Evolutionary conservation across 2,888 invertebrate genomes (phyloP).

Genomic region (Mamestra brassicae): DNA sequence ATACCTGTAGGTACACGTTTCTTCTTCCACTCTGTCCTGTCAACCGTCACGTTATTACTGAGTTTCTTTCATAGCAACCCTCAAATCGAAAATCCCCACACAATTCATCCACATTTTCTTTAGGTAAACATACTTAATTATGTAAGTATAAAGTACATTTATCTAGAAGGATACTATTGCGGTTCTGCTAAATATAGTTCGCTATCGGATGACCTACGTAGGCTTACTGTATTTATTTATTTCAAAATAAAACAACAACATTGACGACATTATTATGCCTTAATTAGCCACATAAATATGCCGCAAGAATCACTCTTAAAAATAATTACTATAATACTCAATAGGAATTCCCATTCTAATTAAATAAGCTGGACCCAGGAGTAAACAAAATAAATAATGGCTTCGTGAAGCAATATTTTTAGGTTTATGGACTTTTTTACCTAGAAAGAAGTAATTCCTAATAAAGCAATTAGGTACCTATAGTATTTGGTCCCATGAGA

Average conservation of each 20-base stretch:
- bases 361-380: conserved; percentile 23
- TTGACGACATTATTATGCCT: conserved; percentile 27
- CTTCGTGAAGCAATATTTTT: conserved; percentile 15
- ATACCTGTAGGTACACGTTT: no score
- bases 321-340: conserved; percentile 38
- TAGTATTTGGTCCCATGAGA: conserved; percentile 4
- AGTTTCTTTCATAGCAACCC: no score
- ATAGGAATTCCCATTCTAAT: conserved; percentile 48
- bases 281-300: conserved; percentile 37
- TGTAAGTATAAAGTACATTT: conserved; percentile 1
- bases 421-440: neutral
- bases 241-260: conserved; percentile 35
- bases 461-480: neutral
- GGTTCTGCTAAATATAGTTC: conserved; percentile 48
- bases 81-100: no score
- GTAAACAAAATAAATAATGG: conserved; percentile 22
- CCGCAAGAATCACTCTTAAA: conserved; percentile 40
- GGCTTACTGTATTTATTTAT: conserved; percentile 14
- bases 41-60: no score
- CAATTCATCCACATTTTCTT: no score
- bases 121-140: no score
- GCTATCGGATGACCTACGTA: conserved; percentile 32
- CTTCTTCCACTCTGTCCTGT: no score
- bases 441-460: neutral
- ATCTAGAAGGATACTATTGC: conserved; percentile 35